A percentile compares a stretch with the other conserved stretches of the same genome.
phyloP scores from a whole-genome alignment of 2,113 vertebrate species.

The Theristicus caerulescens region DNA sequence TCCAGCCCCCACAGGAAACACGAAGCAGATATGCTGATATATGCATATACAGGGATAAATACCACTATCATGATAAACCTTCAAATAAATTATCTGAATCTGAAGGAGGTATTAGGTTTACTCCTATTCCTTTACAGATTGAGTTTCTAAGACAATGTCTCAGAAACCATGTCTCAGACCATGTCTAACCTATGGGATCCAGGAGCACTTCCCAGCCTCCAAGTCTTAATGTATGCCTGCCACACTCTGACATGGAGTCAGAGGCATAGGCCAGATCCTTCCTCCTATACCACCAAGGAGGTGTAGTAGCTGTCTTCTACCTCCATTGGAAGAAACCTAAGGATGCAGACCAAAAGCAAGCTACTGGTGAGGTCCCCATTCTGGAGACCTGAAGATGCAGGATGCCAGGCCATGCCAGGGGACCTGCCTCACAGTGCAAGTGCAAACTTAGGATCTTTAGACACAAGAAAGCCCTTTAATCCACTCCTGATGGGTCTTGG shows the following conservation, averaged over 20 bases:
- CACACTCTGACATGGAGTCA: rapidly evolving
- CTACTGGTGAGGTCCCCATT: background rate
- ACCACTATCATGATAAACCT: background rate
- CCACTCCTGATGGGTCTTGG: background rate
- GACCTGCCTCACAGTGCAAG: background rate
- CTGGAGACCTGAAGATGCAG: background rate
- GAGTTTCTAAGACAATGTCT: background rate
- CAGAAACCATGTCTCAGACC: background rate
- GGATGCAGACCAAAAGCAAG: background rate
- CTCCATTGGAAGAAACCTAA: background rate
- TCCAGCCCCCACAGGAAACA: background rate
- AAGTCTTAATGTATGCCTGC: background rate
- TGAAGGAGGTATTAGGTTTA: background rate
- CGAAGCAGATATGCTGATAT: background rate
- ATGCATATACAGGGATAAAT: background rate
- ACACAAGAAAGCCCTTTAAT: background rate
- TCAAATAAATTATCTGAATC: background rate
- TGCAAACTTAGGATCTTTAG: background rate
- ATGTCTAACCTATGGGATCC: background rate
- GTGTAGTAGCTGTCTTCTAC: background rate
- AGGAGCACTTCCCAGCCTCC: background rate
- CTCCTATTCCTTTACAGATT: background rate
- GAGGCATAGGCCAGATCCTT: background rate
- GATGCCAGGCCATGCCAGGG: background rate
- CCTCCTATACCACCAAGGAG: background rate